Base-by-base conservation (phyloP, 2,113 vertebrate species). In the Chaetodon trifascialis region DNA sequence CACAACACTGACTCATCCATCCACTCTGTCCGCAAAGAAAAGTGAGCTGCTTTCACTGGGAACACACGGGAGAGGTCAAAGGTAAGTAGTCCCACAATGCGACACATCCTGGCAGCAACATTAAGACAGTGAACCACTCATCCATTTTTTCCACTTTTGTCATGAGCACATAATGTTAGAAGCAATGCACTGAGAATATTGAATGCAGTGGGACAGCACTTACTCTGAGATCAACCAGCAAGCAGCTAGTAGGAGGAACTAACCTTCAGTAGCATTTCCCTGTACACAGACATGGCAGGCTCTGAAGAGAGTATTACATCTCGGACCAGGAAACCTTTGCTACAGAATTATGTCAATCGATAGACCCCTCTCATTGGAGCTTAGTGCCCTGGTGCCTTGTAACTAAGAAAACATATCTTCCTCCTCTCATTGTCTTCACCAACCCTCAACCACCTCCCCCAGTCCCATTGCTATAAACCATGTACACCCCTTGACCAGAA, bases 311-410 rank as follows among this genome's bases (percentile, higher is more conserved):
- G 16, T 44, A 79, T 73, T 25, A 30, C 72, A 73, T 83, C 82
- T 60, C 51, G 59, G 38, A 5, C 36, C 68, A 80, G 77, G 80
- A 89, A 82, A 86, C 59, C 46, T 80, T 82, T 12, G 42, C 81
- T 81, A n/a, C 66, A 80, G 36, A 82, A 83, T 86, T 47, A 88
- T 70, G 76, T 67, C 46, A 54, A 88, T 74, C 21, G 42, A 88
- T 80, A 5, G 73, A 84, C 70, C 60, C 72, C 63, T 83, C 77
- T 79, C 83, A 86, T 71, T 86, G 55, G 72, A 91, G 88, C 74
- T 77, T 70, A 86, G 59, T 58, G 40, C 52, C 14, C 68, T 52
- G 44, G 63, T 74, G 71, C 52, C 63, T 60, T 10, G 14, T 62
- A 64, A 62, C 21, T 60, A 55, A 70, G 68, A 86, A 86, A 79